These are phyloP conservation scores for Manis pentadactyla DNA, from an alignment of 2,797 vertebrate species.

Conservation along the genomic window DNA sequence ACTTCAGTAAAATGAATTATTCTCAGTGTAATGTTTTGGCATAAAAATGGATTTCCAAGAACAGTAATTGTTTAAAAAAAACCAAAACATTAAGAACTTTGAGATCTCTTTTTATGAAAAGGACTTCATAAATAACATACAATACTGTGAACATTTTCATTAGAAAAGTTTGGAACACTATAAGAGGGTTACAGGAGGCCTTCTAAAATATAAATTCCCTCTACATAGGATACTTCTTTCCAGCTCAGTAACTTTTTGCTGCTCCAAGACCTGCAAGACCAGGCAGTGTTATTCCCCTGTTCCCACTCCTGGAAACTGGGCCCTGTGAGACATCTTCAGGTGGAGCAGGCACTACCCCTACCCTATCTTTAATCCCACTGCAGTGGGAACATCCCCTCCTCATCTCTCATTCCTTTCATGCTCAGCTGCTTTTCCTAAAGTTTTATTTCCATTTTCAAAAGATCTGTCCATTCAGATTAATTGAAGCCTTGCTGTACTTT, in stretches of 20 bases:
- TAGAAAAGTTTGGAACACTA: background rate
- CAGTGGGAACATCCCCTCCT: background rate
- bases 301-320: background rate
- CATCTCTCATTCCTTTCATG: background rate
- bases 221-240: background rate
- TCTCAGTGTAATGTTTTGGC: constrained; percentile 35
- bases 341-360: background rate
- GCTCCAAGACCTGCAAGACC: background rate
- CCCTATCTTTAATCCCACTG: background rate
- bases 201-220: background rate
- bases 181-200: background rate
- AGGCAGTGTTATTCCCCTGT: background rate
- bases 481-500: constrained; percentile 18
- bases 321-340: background rate
- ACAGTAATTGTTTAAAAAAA: background rate
- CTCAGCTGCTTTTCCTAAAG: background rate
- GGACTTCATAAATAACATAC: background rate
- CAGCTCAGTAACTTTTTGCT: constrained; percentile 19
- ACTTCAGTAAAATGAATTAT: constrained; percentile 24
- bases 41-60: constrained; percentile 46
- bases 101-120: constrained; percentile 13
- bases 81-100: constrained; percentile 27
- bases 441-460: constrained; percentile 54
- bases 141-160: background rate
- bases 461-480: background rate